Conservation (phyloP, 1,140 invertebrate species). For the Bactericera cockerelli region DNA sequence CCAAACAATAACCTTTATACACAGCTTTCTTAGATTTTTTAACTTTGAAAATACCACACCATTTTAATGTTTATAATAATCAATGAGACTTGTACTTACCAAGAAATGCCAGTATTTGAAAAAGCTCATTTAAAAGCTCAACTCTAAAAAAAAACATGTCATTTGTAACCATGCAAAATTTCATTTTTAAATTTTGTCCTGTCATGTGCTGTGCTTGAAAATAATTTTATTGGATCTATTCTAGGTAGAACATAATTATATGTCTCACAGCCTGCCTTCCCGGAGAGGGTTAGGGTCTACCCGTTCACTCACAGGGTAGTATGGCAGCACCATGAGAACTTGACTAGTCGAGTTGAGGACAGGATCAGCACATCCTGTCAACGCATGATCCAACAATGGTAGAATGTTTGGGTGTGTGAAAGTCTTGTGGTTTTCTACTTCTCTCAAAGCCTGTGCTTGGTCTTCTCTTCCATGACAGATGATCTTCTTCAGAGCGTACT, state of each 20-base stretch:
- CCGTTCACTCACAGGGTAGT: conserved; percentile 49
- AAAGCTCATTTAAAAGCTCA: too few relatives aligned
- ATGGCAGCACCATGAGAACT: conserved; percentile 61
- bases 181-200: too few relatives aligned
- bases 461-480: conserved; percentile 64
- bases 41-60: too few relatives aligned
- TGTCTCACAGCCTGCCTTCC: too few relatives aligned
- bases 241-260: too few relatives aligned
- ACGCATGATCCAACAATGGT: conserved; percentile 50
- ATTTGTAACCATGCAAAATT: too few relatives aligned
- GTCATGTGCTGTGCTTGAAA: too few relatives aligned
- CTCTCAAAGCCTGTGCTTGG: conserved; percentile 50
- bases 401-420: conserved; percentile 64
- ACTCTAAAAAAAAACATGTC: too few relatives aligned
- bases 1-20: conserved; percentile 12
- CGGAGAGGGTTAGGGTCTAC: too few relatives aligned
- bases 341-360: conserved; percentile 51
- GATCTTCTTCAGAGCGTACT: conserved; percentile 68
- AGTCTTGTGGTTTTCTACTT: conserved; percentile 56
- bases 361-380: conserved; percentile 45
- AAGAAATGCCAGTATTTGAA: too few relatives aligned
- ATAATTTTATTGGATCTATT: too few relatives aligned
- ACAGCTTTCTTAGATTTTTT: too few relatives aligned
- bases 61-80: background rate
- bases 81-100: background rate